Evolutionary conservation across 2,888 invertebrate species (phyloP).

Genomic region (Beris chalybata): DNA sequence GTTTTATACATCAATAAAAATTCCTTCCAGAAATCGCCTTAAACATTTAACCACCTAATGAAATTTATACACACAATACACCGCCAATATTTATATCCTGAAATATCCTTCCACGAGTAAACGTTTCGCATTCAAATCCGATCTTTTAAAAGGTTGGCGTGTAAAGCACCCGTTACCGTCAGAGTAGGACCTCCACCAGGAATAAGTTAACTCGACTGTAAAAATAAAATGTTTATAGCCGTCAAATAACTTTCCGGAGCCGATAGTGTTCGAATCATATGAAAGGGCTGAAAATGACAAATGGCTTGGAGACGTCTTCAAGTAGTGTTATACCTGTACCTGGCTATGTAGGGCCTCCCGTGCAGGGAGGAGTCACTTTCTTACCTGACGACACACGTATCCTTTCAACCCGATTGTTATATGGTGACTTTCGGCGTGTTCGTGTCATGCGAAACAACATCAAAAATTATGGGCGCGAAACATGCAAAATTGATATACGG

Average conservation of each 20-base stretch:
- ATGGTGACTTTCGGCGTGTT: not conserved
- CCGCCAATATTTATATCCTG: conserved; percentile 12
- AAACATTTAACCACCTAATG: not conserved
- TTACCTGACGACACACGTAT: not conserved
- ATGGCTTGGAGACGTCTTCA: conserved; percentile 35
- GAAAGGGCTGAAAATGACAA: conserved; percentile 34
- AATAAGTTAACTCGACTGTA: conserved; percentile 2
- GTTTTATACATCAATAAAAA: no score
- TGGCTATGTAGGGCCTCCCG: not conserved
- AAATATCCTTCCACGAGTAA: conserved; percentile 14
- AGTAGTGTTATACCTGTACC: conserved; percentile 33
- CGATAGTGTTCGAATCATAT: conserved; percentile 25
- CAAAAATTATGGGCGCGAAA: conserved; percentile 28
- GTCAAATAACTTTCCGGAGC: conserved; percentile 27
- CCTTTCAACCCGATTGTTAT: no score
- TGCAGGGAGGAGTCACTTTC: not conserved
- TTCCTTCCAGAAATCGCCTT: no score
- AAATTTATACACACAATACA: conserved; percentile 11
- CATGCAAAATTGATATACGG: conserved; percentile 31
- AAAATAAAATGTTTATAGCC: conserved; percentile 26
- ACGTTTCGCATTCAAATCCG: conserved; percentile 21
- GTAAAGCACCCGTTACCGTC: conserved; percentile 22
- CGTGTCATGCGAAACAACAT: conserved; percentile 21
- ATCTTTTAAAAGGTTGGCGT: conserved; percentile 23
- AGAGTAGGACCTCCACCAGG: conserved; percentile 12